Evolutionary conservation across 1,140 invertebrate genomes (phyloP).

Genomic region (Tribolium madens): DNA sequence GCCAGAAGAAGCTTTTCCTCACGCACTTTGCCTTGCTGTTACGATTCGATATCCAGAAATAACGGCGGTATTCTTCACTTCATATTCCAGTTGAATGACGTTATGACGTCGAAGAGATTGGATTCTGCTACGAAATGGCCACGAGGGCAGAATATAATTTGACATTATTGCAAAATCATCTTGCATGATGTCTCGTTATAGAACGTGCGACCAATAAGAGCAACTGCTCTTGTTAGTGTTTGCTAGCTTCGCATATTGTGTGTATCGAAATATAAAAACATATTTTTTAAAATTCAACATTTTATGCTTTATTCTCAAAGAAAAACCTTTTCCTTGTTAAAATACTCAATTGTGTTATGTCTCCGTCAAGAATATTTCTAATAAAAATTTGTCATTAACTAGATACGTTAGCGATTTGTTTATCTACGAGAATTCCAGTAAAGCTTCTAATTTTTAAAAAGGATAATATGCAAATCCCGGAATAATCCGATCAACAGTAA

Average conservation of each 20-base stretch:
- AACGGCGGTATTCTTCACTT: slow-evolving; percentile 34
- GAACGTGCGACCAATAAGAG: slow-evolving; percentile 19
- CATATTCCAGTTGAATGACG: slow-evolving; percentile 30
- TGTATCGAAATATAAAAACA: not conserved
- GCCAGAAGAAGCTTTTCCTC: not conserved
- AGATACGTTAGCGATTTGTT: slow-evolving; percentile 5
- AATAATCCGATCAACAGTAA: slow-evolving; percentile 57
- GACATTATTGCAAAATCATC: slow-evolving; percentile 34
- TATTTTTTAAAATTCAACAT: not conserved
- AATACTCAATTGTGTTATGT: not conserved
- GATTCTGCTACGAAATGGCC: slow-evolving; percentile 22
- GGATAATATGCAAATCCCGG: slow-evolving; percentile 56
- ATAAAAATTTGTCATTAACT: not conserved
- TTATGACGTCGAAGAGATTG: slow-evolving; percentile 27
- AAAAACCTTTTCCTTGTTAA: not conserved
- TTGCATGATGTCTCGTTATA: slow-evolving; percentile 32
- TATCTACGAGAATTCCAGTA: not conserved
- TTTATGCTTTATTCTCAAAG: not conserved
- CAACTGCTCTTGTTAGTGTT: not conserved
- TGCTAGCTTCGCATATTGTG: not conserved
- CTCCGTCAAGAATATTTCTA: not conserved
- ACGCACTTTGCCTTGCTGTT: not conserved
- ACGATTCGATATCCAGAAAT: slow-evolving; percentile 9
- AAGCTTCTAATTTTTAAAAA: slow-evolving; percentile 51
- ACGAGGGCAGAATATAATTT: slow-evolving; percentile 37